A percentile compares a stretch with the other conserved stretches of the same genome.
phyloP scores from a whole-genome alignment of 2,113 vertebrate genomes.

The Aleadryas rufinucha region DNA sequence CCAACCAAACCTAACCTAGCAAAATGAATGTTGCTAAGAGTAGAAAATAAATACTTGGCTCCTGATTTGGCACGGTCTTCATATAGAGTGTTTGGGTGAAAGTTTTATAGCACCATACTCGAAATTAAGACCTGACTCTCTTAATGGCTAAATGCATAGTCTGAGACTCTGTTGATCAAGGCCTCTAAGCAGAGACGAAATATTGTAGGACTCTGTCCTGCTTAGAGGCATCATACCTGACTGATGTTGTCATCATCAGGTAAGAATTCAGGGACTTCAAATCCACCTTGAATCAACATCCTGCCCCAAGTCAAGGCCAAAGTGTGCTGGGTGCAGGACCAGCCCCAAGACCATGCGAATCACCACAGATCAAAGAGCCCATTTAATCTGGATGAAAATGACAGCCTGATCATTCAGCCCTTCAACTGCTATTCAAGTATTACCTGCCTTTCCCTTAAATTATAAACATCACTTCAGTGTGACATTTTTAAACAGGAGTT shows the following conservation, averaged over 20 bases:
- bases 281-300: not conserved
- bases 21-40: not conserved
- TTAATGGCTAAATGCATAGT: not conserved
- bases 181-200: not conserved
- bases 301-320: not conserved
- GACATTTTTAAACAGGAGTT: not conserved
- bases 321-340: not conserved
- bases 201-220: not conserved
- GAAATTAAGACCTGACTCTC: not conserved
- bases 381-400: not conserved
- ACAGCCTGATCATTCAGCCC: not conserved
- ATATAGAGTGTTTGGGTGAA: not conserved
- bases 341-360: not conserved
- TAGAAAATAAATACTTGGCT: not conserved
- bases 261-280: not conserved
- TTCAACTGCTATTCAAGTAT: not conserved
- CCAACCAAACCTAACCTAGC: not conserved
- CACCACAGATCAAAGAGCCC: not conserved
- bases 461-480: not conserved
- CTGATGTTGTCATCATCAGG: not conserved
- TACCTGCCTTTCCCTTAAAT: not conserved
- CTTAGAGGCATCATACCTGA: not conserved
- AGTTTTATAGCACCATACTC: not conserved
- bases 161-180: not conserved
- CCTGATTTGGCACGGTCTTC: not conserved